A percentile compares a stretch with the other conserved stretches of the same genome.
These are phyloP conservation scores for Siniperca obscura DNA, from an alignment of 2,797 vertebrate genomes.

Conservation along the genomic window DNA sequence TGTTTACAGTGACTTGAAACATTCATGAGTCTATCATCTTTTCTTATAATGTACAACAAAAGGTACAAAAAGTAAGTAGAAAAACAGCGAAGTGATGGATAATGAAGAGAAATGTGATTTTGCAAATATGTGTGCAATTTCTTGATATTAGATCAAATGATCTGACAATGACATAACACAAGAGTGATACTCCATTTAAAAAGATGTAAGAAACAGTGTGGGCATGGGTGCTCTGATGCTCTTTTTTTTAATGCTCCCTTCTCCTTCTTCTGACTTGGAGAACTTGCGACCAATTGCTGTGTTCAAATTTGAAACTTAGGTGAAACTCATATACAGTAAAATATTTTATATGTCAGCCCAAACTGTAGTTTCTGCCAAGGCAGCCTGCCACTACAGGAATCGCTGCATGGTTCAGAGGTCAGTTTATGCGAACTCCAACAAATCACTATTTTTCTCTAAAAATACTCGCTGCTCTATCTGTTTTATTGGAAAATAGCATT, in stretches of 20 bases:
- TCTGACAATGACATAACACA: too few species aligned
- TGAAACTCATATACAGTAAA: neutral
- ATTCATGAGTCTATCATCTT: slow-evolving; percentile 7
- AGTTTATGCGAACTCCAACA: neutral
- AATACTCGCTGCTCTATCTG: neutral
- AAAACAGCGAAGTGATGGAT: neutral
- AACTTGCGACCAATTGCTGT: neutral
- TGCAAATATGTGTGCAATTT: neutral
- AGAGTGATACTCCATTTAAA: neutral
- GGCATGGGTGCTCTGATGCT: neutral
- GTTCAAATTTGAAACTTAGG: slow-evolving; percentile 3
- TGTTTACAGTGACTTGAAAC: slow-evolving; percentile 9
- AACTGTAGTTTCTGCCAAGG: slow-evolving; percentile 5
- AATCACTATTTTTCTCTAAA: neutral
- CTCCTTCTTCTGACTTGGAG: slow-evolving; percentile 3
- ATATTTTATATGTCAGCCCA: neutral
- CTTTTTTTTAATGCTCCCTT: too few species aligned
- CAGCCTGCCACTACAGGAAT: neutral
- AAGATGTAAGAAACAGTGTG: neutral
- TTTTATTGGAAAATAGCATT: slow-evolving; percentile 16
- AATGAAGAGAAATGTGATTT: neutral
- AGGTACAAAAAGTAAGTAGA: neutral
- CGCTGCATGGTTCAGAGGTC: slow-evolving; percentile 4
- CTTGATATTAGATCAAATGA: neutral
- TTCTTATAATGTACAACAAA: neutral